Base-by-base conservation (phyloP, 2,797 vertebrate genomes). In the Sebastiscus albofasciatus region DNA sequence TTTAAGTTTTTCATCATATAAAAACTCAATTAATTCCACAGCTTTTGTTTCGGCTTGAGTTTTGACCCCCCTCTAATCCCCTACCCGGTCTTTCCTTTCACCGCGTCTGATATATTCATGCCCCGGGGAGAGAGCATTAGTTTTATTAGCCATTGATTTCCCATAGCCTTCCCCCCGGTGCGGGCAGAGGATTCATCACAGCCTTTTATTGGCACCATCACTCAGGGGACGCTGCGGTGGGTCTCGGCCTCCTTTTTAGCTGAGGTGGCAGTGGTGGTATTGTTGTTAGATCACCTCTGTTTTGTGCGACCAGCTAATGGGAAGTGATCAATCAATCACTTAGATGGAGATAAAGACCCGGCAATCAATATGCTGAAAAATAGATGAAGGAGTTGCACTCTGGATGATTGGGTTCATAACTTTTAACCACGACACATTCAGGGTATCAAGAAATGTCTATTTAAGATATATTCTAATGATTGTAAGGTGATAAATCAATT, bases 71-170 rank as follows among this genome's bases (percentile, higher is more conserved):
- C 12, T 69, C 34, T 79, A 82, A 76, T 75, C n/a, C 22, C 67
- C 68, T 59, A 14, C 71, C 22, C 24, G 22, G 26, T 74, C 58
- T 69, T 79, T 81, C 46, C 54, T 34, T 67, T 62, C 55, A 65
- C 61, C 64, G 39, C 31, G 1, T 75, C 64, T 31, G 29, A 78
- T 52, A 4, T 70, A 60, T 72, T 87, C 71, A 64, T 24, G 29
- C n/a, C 89, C 74, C 2, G 5, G 16, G 79, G 60, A 78, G 68
- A 70, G 49, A 72, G 85, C 87, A 82, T 89, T 89, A 82, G 77
- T 91, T 92, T 94, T 93, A 94, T 92, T 93, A 87, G 83, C 67
- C 87, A 94, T 94, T 85, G 93, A 95, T 95, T 93, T 91, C 85
- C 85, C 75, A 79, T 85, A 83, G 81, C 70, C 49, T 72, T 66